Conservation (phyloP, 2,113 vertebrate genomes). For the Columba livia region DNA sequence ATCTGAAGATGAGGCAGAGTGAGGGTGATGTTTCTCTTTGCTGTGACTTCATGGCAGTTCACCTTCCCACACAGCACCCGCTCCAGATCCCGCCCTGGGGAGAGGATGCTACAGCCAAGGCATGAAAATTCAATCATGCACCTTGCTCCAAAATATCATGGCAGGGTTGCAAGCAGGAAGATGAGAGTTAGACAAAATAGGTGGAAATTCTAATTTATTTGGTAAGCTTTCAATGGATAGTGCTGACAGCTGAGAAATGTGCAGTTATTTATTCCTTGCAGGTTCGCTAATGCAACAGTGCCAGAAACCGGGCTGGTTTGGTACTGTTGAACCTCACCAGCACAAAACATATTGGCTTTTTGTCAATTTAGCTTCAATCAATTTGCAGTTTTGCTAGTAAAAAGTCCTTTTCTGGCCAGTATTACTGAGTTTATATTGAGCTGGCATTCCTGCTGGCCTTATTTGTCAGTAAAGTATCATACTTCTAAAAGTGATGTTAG, state of each 20-base stretch:
- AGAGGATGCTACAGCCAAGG: background rate
- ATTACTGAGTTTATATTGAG: background rate
- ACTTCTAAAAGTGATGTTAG: background rate
- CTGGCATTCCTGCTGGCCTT: background rate
- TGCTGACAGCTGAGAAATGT: background rate
- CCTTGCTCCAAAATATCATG: accelerated
- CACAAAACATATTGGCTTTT: background rate
- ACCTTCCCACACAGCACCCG: accelerated
- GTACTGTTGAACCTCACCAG: background rate
- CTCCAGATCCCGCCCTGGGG: accelerated
- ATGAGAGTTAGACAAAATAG: background rate
- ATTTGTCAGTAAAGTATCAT: background rate
- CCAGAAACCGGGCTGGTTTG: background rate
- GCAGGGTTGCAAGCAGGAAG: background rate
- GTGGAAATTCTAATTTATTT: background rate
- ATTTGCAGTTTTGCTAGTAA: background rate
- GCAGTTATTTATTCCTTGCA: background rate
- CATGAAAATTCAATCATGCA: accelerated
- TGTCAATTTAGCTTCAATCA: background rate
- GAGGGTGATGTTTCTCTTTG: background rate
- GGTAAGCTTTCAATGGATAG: background rate
- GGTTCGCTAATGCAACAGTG: background rate
- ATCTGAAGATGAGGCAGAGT: background rate
- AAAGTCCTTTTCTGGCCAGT: background rate
- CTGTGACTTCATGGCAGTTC: accelerated